phyloP scores from a whole-genome alignment of 2,797 vertebrate genomes.

The Leptatherina wallacei region DNA sequence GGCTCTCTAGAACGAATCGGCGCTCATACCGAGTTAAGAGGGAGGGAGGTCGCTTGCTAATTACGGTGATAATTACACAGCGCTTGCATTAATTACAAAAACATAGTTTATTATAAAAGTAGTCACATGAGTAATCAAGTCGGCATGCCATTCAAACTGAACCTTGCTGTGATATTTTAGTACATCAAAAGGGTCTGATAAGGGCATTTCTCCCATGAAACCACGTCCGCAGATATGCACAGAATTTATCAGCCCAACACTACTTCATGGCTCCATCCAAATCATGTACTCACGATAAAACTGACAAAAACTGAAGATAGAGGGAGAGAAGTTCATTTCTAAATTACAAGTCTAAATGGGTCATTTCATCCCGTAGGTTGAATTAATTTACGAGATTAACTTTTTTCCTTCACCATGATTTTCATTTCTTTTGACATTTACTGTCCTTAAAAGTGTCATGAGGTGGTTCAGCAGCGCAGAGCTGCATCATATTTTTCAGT shows the following conservation, averaged over 20 bases:
- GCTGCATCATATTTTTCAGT: slow-evolving; percentile 23
- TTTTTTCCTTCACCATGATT: slow-evolving; percentile 59
- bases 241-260: slow-evolving; percentile 74
- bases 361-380: slow-evolving; percentile 81
- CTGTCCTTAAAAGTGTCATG: slow-evolving; percentile 43
- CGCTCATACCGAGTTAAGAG: slow-evolving; percentile 8
- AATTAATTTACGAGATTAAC: slow-evolving; percentile 77
- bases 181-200: slow-evolving; percentile 82
- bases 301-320: slow-evolving; percentile 76
- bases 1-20: slow-evolving; percentile 50
- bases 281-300: slow-evolving; percentile 76
- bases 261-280: slow-evolving; percentile 72
- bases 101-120: slow-evolving; percentile 49
- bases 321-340: slow-evolving; percentile 75
- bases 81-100: slow-evolving; percentile 65
- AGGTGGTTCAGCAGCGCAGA: slow-evolving; percentile 41
- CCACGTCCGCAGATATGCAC: slow-evolving; percentile 61
- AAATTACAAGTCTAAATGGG: slow-evolving; percentile 82
- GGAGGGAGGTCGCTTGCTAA: slow-evolving; percentile 50
- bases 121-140: slow-evolving; percentile 58
- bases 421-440: slow-evolving; percentile 76
- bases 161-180: slow-evolving; percentile 62
- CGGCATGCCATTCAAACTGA: slow-evolving; percentile 59
- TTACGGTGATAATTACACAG: slow-evolving; percentile 63
- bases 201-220: slow-evolving; percentile 72